These are phyloP conservation scores for Zosterops borbonicus DNA, from an alignment of 2,113 vertebrate species.

Conservation along the genomic window DNA sequence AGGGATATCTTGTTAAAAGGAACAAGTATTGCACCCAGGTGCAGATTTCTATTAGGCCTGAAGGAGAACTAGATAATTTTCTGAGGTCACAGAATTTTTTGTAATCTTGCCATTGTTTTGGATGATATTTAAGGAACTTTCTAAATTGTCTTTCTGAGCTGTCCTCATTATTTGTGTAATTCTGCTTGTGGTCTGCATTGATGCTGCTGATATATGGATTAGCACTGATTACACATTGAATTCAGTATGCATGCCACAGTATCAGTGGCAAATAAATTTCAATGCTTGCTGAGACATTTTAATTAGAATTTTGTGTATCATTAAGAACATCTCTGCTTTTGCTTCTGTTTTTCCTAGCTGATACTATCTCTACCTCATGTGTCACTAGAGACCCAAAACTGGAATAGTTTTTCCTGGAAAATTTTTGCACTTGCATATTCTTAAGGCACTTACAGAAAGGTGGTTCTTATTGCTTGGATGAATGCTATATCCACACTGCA, in stretches of 20 bases:
- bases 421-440: neutral
- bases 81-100: neutral
- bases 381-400: neutral
- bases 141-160: neutral
- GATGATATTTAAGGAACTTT: slow-evolving; percentile 8
- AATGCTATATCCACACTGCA: neutral
- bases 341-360: neutral
- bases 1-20: neutral
- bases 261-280: slow-evolving; percentile 30
- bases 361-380: neutral
- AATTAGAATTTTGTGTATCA: slow-evolving; percentile 17
- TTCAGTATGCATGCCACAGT: neutral
- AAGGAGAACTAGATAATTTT: neutral
- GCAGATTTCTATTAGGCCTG: neutral
- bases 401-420: neutral
- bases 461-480: neutral
- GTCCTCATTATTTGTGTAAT: slow-evolving; percentile 20
- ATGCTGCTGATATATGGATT: neutral
- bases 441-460: neutral
- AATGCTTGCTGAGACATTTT: neutral
- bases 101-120: neutral
- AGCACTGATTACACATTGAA: neutral
- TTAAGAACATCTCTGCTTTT: neutral
- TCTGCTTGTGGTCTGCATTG: neutral
- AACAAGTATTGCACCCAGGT: neutral